phyloP scores from a whole-genome alignment of 1,140 invertebrate species.

The Thereuonema tuberculata region DNA sequence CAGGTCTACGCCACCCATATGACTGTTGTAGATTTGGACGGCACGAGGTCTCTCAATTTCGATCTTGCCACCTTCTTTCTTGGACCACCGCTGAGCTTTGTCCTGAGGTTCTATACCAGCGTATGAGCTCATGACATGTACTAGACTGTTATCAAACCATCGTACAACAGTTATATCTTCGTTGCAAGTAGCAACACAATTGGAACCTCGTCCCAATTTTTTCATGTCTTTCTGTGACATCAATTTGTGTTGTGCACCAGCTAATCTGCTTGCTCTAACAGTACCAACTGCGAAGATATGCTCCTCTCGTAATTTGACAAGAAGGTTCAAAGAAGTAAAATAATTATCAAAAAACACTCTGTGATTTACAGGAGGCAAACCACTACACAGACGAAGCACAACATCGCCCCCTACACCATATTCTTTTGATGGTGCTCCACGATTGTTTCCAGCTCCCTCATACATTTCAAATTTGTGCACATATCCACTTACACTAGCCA shows the following conservation, averaged over 20 bases:
- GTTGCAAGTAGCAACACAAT: neutral
- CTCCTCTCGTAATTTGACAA: neutral
- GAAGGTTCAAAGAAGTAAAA: neutral
- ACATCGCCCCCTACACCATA: neutral
- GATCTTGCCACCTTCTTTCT: neutral
- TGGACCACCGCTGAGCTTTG: neutral
- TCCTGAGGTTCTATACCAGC: neutral
- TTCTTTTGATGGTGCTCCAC: neutral
- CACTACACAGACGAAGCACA: neutral
- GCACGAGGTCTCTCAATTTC: constrained; percentile 30
- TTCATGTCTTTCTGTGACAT: neutral
- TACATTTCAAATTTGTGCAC: neutral
- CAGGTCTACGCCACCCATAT: constrained; percentile 35
- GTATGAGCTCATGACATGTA: neutral
- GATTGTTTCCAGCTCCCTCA: neutral
- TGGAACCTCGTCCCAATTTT: neutral
- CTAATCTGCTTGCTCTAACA: neutral
- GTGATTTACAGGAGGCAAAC: neutral
- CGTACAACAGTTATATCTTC: neutral
- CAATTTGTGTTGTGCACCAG: neutral
- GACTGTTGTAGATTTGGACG: constrained; percentile 33
- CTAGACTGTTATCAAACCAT: neutral
- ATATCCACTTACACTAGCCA: neutral
- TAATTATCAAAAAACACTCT: neutral
- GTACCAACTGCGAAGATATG: constrained; percentile 11